Percentiles rank a stretch among this genome's conserved stretches.
These are phyloP conservation scores for Chamaetylas fuelleborni DNA, from an alignment of 2,113 vertebrate genomes.

Conservation along the genomic window DNA sequence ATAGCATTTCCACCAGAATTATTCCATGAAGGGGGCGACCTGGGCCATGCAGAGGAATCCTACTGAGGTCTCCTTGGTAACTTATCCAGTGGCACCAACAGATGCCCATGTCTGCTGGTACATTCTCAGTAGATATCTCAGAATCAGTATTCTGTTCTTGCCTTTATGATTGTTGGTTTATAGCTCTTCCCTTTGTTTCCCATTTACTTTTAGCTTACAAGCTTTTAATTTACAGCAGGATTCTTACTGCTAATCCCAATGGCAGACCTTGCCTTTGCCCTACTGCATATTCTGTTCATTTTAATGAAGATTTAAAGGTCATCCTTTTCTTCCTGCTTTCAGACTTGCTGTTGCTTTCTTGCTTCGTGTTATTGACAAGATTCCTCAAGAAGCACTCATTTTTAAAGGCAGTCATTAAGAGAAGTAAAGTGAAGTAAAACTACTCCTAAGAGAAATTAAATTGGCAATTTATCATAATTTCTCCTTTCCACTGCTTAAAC, in stretches of 20 bases:
- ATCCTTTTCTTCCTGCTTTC: background rate
- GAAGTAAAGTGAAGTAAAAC: background rate
- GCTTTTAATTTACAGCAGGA: background rate
- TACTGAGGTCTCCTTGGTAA: background rate
- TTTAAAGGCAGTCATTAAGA: background rate
- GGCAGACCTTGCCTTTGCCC: background rate
- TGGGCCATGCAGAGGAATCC: background rate
- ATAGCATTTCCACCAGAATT: background rate
- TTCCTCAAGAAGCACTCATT: background rate
- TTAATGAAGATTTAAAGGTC: background rate
- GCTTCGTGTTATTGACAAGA: background rate
- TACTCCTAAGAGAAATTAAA: background rate
- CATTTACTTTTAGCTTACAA: background rate
- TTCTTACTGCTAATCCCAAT: background rate
- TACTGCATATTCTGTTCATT: background rate
- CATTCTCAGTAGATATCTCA: background rate
- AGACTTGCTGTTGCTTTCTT: background rate
- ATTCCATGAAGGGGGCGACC: background rate
- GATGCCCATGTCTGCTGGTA: background rate
- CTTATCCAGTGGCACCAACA: background rate
- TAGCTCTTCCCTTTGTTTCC: background rate
- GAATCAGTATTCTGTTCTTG: background rate
- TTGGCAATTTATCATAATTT: background rate
- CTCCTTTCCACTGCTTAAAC: background rate
- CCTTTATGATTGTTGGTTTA: background rate